Evolutionary conservation across 2,888 invertebrate species (phyloP), one percentile per base, ranked within the genome.

Genomic region (Ochropacha duplaris): DNA sequence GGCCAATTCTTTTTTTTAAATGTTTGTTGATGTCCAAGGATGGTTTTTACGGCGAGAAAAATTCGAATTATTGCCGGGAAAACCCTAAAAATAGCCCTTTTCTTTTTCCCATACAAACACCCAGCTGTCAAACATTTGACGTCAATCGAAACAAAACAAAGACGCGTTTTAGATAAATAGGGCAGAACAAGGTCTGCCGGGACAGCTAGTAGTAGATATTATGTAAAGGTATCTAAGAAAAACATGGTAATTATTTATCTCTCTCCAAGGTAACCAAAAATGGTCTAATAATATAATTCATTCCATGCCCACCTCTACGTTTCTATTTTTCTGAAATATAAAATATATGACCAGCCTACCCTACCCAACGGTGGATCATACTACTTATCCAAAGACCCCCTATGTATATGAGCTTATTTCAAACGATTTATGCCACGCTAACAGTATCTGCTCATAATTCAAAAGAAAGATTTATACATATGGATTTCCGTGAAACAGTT

Each of bases 391-490:
- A 11, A 52, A 52, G 26, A 34, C 52, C 31, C 52, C 52, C 31
- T 24, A 9, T 52, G 31, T 52, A 31, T 52, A 52, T 52, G 22
- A 52, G 52, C 28, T 52, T 52, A 52, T 52, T 34, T 16, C 31
- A 22, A 31, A 52, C 52, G 52, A 52, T 52, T 52, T 52, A 52
- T 52, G 52, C 52, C 31, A 34, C 31, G 34, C 19, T 52, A 52
- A 52, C 31, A 34, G 34, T 52, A 31, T 52, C 31, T 31, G 52
- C 52, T 52, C 52, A 52, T 52, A 52, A 52, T 52, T 52, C 52
- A 52, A 52, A 52, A 31, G 44, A n/a, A 19, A 52, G 34, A 52
- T 52, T 52, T 52, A 52, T 26, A 52, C 34, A 34, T 31, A 52
- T 52, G 52, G 31, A 34, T 52, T 52, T 52, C 31, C 34, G 22